A percentile compares a stretch with the other conserved stretches of the same genome.
These are phyloP conservation scores for Catharus fuscescens DNA, from an alignment of 2,113 vertebrate species.

Conservation along the genomic window DNA sequence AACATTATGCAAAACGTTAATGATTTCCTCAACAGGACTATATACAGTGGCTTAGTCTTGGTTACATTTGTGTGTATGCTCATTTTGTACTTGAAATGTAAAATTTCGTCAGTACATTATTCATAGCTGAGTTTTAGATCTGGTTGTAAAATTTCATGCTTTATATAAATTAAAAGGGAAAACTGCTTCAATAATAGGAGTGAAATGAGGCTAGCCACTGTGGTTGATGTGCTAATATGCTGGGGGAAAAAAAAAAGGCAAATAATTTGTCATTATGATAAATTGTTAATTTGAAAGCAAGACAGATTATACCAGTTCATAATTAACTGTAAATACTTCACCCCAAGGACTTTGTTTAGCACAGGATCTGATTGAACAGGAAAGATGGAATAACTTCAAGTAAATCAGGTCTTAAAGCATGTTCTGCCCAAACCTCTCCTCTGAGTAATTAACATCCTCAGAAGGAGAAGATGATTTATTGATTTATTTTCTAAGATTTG, in stretches of 20 bases:
- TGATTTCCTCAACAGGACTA: neutral
- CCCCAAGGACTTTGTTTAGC: constrained; percentile 23
- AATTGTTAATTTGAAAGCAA: constrained; percentile 43
- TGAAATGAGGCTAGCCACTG: neutral
- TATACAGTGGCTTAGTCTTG: neutral
- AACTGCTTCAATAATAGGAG: neutral
- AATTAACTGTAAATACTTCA: constrained; percentile 46
- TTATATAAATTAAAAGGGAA: constrained; percentile 15
- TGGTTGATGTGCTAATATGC: neutral
- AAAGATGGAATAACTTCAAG: neutral
- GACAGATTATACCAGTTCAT: neutral
- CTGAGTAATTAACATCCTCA: neutral
- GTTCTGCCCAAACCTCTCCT: neutral
- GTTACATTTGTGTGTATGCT: neutral
- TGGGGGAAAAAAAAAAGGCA: neutral
- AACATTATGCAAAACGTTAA: neutral
- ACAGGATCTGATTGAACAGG: neutral
- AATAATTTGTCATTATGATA: constrained; percentile 38
- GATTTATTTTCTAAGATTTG: constrained; percentile 7
- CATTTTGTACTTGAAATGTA: neutral
- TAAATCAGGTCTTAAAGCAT: neutral
- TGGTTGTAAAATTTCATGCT: neutral
- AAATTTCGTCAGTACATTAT: neutral
- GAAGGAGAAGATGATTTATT: neutral
- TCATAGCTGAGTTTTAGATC: neutral